A percentile compares a stretch with the other conserved stretches of the same genome.
phyloP scores from a whole-genome alignment of 2,113 vertebrate species.

The Forbesichthys agassizii region DNA sequence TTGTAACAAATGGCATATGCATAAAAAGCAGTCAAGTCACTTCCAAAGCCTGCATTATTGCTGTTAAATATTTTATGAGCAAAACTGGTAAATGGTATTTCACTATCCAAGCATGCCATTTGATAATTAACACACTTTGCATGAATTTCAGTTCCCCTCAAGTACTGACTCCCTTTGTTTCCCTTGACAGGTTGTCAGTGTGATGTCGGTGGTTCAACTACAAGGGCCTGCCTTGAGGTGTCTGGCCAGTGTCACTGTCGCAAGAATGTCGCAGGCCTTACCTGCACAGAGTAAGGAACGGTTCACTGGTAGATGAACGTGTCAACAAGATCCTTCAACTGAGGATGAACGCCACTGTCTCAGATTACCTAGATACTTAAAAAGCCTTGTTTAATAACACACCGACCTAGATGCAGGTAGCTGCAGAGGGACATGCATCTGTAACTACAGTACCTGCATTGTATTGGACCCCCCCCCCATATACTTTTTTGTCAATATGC shows the following conservation, averaged over 20 bases:
- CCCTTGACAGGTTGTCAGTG: conserved; percentile 83
- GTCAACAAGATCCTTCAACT: no score
- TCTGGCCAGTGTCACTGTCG: conserved; percentile 83
- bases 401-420: no score
- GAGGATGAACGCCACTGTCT: no score
- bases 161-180: conserved; percentile 7
- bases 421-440: no score
- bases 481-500: no score
- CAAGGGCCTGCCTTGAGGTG: conserved; percentile 65
- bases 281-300: conserved; percentile 83
- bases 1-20: background rate
- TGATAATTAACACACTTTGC: conserved; percentile 7
- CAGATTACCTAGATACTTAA: no score
- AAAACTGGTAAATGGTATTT: background rate
- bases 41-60: no score
- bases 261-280: conserved; percentile 75
- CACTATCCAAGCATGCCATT: background rate
- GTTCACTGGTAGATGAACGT: background rate
- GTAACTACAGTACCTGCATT: no score
- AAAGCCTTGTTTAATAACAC: no score
- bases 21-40: no score
- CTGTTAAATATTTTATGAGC: no score
- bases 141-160: background rate
- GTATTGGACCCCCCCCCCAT: no score
- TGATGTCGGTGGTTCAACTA: conserved; percentile 84